Base-by-base conservation (phyloP, 2,113 vertebrate species). In the Aepyceros melampus region DNA sequence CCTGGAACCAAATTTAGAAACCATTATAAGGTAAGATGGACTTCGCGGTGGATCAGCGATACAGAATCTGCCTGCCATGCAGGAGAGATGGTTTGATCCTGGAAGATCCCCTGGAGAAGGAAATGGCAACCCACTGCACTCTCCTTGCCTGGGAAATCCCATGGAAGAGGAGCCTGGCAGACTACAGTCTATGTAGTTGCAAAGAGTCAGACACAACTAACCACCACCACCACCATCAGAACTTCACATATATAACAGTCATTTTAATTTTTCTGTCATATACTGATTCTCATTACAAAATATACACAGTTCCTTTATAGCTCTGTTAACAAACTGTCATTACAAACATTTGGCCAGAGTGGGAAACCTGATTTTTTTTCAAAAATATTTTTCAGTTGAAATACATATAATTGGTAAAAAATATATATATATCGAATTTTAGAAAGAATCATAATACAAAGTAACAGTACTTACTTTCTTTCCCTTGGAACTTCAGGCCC, bases 41-140 rank as follows among this genome's bases (percentile, higher is more conserved):
- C 36, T 27, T 43, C 2, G 0, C 67, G 71, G 71, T 43, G 21
- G 23, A 25, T 25, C 12, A 43, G 11, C 0, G 0, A 16, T 74
- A 74, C 31, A 43, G 36, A 27, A 74, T 43, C 71, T 7, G 36
- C 21, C 71, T 27, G 36, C 19, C 43, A 4, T 43, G n/a, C 11
- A 43, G 71, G 11, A 43, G 21, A 74, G 5, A 21, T 0, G 2
- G 71, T 74, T 25, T 25, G 21, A 25, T 43, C 11, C 71, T 25
- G 11, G 36, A 74, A 74, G 21, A 74, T 74, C 36, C 21, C 71
- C 36, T 74, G 36, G 36, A 74, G 36, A 25, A 74, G 71, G 36
- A 43, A 31, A 31, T 14, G 58, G 58, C 58, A 31, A 60, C 58
- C 29, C 13, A 60, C 27, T 60, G 12, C 27, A 60, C 12, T 60